Evolutionary conservation across 2,113 vertebrate species (phyloP), one percentile per base, ranked within the genome.

Genomic region (Heterotilapia buettikoferi): DNA sequence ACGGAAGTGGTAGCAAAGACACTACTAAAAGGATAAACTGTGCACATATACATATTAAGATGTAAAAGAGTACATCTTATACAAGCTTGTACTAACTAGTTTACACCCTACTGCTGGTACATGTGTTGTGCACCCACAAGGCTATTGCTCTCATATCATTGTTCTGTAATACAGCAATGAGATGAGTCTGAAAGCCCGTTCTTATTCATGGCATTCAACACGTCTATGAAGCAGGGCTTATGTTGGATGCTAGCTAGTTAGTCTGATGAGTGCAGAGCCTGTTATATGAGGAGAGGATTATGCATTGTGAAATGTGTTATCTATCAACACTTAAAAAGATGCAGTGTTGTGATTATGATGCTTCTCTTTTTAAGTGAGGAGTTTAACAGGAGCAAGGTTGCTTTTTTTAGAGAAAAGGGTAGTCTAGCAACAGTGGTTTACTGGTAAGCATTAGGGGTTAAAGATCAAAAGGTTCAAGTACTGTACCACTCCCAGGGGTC

Each of bases 291-390:
- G 79, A 88, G 76, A 81, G 61, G 90, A 84, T 92, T 92, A 90
- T 94, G 83, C 59, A 26, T 54, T 24, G 86, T 84, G 86, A 90
- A 93, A 92, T 79, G 89, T 86, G 76, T 91, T 80, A 90, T 86
- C 86, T 89, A 83, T 90, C 45, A 90, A 73, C 83, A 94, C 92
- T 96, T 94, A 93, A 95, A 94, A 93, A 94, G 90, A 94, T 92
- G 93, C 88, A 82, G 50, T 54, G 50, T 89, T 33, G 82, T 31
- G 86, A 66, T 47, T 50, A 81, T 50, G 81, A 88, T 7, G 88
- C 90, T 85, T 92, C 91, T 94, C 91, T 94, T 96, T 95, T 95
- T 93, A 94, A 95, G 93, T 88, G 83, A 89, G 88, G 43, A 85
- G 82, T 85, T 86, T 59, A 90, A 80, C 33, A 81, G 79, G 43